Evolutionary conservation across 2,797 vertebrate genomes (phyloP).

Genomic region (Microhierax caerulescens): DNA sequence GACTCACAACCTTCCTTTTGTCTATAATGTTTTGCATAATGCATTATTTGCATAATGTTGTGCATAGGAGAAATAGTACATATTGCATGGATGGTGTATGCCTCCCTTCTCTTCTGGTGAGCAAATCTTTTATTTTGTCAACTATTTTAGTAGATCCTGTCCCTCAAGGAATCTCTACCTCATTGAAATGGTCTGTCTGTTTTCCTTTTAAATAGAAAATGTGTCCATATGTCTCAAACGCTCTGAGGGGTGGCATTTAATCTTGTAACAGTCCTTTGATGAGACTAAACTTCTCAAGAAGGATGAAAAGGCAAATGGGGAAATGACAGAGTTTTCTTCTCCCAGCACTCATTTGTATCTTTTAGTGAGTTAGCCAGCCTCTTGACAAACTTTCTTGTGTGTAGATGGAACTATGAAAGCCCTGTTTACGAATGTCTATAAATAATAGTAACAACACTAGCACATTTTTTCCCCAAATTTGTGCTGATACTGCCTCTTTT

Average conservation of each 20-base stretch:
- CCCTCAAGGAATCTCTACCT: background rate
- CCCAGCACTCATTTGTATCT: background rate
- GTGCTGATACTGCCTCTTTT: background rate
- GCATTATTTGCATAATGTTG: too few relatives aligned
- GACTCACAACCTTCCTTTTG: background rate
- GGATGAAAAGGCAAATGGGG: background rate
- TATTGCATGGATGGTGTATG: background rate
- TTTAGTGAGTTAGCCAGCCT: background rate
- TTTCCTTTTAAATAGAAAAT: slow-evolving; percentile 5
- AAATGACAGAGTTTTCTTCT: background rate
- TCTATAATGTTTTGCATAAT: too few relatives aligned
- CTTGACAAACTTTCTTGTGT: background rate
- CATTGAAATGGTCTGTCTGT: background rate
- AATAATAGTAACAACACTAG: background rate
- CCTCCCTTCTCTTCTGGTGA: background rate
- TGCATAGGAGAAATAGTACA: background rate
- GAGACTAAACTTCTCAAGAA: slow-evolving; percentile 9
- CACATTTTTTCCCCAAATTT: background rate
- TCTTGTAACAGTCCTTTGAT: background rate
- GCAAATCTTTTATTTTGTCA: background rate
- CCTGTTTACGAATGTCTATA: background rate
- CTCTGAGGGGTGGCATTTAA: background rate
- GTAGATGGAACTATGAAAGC: rapidly evolving
- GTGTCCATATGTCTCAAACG: background rate
- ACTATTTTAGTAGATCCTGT: background rate